Percentiles rank a stretch among this genome's conserved stretches.
Conservation (phyloP, 2,797 vertebrate genomes). For the Erethizon dorsatum region DNA sequence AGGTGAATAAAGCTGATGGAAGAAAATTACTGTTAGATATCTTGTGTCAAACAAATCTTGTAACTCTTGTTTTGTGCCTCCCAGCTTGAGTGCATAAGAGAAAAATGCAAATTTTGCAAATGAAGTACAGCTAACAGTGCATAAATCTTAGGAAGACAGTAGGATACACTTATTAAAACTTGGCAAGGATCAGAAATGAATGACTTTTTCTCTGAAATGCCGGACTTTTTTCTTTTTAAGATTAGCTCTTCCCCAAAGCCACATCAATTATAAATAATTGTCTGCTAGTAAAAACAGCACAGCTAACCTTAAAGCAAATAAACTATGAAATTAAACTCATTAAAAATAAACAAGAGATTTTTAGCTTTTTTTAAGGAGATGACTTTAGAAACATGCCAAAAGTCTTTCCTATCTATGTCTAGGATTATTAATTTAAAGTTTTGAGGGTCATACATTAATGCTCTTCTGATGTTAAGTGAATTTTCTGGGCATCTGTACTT, state of each 20-base stretch:
- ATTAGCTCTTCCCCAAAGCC: conserved; percentile 74
- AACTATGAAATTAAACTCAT: conserved; percentile 72
- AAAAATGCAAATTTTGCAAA: conserved; percentile 88
- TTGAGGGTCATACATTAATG: conserved; percentile 22
- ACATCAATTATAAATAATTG: conserved; percentile 85
- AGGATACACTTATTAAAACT: conserved; percentile 86
- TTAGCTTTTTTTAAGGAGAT: conserved; percentile 45
- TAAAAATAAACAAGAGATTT: conserved; percentile 73
- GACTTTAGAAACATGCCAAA: conserved; percentile 52
- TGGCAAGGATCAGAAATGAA: conserved; percentile 80
- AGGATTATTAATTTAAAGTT: conserved; percentile 61
- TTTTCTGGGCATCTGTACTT: conserved; percentile 40
- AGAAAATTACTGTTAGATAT: conserved; percentile 87
- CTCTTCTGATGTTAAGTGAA: neutral
- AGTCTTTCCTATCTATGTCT: conserved; percentile 4
- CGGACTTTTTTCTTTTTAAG: conserved; percentile 79
- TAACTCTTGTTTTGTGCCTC: conserved; percentile 86
- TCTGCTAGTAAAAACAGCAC: conserved; percentile 71
- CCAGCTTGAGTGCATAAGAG: conserved; percentile 83
- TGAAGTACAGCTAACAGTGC: conserved; percentile 85
- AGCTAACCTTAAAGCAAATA: conserved; percentile 75
- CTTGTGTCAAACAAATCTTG: conserved; percentile 81
- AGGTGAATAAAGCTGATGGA: conserved; percentile 85
- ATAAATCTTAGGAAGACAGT: conserved; percentile 86
- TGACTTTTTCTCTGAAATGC: conserved; percentile 74